phyloP scores from a whole-genome alignment of 2,888 invertebrate species.

The Incurvaria masculella region DNA sequence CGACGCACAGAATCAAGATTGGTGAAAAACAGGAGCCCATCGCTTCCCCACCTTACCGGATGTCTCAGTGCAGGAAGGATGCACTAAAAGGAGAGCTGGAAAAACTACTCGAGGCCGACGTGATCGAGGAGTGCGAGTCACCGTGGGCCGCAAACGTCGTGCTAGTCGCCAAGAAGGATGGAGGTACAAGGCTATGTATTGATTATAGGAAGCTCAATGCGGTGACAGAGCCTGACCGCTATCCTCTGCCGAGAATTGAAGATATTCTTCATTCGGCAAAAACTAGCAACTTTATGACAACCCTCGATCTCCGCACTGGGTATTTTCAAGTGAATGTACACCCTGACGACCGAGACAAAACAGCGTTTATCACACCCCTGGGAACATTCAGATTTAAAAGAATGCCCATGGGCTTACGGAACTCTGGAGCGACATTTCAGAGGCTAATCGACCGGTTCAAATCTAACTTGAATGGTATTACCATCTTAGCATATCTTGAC shows the following conservation, averaged over 20 bases:
- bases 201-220: conserved; percentile 23
- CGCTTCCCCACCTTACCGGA: conserved; percentile 23
- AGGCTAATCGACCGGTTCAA: conserved; percentile 17
- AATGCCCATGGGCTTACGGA: conserved; percentile 18
- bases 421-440: conserved; percentile 19
- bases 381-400: conserved; percentile 17
- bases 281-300: conserved; percentile 18
- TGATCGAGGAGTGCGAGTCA: conserved; percentile 25
- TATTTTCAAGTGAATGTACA: conserved; percentile 19
- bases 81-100: conserved; percentile 17
- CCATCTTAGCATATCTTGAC: conserved; percentile 11
- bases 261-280: conserved; percentile 22
- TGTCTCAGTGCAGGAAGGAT: conserved; percentile 20
- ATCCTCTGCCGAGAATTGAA: conserved; percentile 19
- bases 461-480: conserved; percentile 9
- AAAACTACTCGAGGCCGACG: conserved; percentile 13
- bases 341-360: conserved; percentile 14
- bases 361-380: conserved; percentile 14
- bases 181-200: conserved; percentile 17
- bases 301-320: conserved; percentile 19
- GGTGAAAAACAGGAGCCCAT: conserved; percentile 22
- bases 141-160: conserved; percentile 22
- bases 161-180: conserved; percentile 20
- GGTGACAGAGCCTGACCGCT: conserved; percentile 20
- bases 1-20: conserved; percentile 21